Evolutionary conservation across 2,797 vertebrate species (phyloP), one percentile per base, ranked within the genome.

Genomic region (Sphaeramia orbicularis): DNA sequence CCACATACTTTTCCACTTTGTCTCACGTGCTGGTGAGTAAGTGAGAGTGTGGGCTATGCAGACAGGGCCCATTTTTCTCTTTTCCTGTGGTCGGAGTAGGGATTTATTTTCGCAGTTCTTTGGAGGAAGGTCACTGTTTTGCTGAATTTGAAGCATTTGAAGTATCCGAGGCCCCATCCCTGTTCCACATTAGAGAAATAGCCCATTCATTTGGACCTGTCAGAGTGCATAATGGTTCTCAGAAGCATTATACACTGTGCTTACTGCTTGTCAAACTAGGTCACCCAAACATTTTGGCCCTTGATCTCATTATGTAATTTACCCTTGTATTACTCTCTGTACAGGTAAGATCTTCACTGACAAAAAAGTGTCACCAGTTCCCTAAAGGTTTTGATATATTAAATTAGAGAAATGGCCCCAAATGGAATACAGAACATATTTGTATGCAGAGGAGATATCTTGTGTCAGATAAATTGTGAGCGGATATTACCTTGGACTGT

Each of bases 71-170:
- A 65, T 85, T 83, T 85, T 85, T 88, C 87, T 86, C 81, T 15
- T 76, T 90, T 86, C 83, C 81, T 88, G 86, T 65, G 67, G 85
- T 86, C 49, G 41, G 78, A 78, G 71, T 83, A 67, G 80, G 81
- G 86, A 91, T 93, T 93, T 92, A 87, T 92, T 90, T 91, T 87
- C 70, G 58, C 90, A 87, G 78, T 65, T 86, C 87, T 89, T 72
- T 45, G 44, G 71, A 86, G 89, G 87, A 81, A 87, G 85, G 78
- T 89, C 83, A 86, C 60, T 84, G 71, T 84, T 93, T 91, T 84
- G 79, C 73, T 87, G 83, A 91, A 92, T 91, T 85, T 88, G 79
- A 92, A 93, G 87, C 88, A 93, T 93, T 91, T 92, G 89, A 93
- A 92, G 90, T 91, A 90, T 91, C 86, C 61, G 62, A 84, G 68